A percentile compares a stretch with the other conserved stretches of the same genome.
Evolutionary conservation across 2,113 vertebrate genomes (phyloP).

Genomic region (Sphaerodactylus townsendi): DNA sequence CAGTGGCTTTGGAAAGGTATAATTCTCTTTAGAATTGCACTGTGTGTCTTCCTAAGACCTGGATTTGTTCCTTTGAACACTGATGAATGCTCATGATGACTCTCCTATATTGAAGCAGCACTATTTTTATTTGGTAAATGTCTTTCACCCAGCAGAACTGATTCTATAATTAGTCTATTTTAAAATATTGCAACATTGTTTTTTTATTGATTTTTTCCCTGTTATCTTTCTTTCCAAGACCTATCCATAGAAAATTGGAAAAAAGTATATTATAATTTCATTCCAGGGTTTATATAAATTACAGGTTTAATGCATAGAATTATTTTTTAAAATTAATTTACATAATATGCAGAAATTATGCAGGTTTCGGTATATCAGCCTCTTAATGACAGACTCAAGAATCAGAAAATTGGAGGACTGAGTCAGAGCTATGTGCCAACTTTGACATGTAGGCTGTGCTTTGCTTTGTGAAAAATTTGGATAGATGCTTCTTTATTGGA

Average conservation of each 20-base stretch:
- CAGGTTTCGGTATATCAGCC: not conserved
- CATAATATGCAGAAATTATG: too few species aligned
- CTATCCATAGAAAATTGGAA: not conserved
- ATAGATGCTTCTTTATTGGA: not conserved
- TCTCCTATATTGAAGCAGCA: not conserved
- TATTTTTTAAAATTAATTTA: too few species aligned
- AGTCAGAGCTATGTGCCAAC: not conserved
- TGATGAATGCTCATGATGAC: not conserved
- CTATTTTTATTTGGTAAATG: not conserved
- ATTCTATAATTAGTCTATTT: not conserved
- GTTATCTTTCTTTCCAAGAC: not conserved
- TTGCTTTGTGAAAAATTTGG: not conserved
- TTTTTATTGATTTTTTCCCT: not conserved
- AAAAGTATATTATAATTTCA: not conserved
- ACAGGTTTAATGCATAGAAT: not conserved
- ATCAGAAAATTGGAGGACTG: not conserved
- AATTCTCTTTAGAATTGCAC: not conserved
- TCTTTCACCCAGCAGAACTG: not conserved
- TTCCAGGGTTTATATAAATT: not conserved
- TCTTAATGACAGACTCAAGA: slow-evolving; percentile 6
- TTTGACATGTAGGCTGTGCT: not conserved
- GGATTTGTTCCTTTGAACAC: not conserved
- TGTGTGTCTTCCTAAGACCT: not conserved
- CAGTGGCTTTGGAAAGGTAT: too few species aligned
- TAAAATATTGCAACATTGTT: slow-evolving; percentile 5